Conservation (phyloP, 2,113 vertebrate genomes). For the Rhinopomastus cyanomelas region DNA sequence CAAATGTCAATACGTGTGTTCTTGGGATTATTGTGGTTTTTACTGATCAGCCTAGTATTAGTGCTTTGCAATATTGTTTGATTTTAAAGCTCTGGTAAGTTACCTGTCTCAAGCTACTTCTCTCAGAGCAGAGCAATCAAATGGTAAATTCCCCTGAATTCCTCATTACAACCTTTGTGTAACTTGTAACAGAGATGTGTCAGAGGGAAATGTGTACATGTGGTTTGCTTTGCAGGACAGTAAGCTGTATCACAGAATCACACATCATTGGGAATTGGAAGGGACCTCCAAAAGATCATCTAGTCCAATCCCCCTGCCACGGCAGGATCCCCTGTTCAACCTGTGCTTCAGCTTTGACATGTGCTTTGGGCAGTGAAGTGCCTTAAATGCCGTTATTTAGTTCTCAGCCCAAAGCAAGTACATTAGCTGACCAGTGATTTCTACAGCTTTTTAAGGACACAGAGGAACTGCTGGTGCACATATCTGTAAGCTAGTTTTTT, state of each 20-base stretch:
- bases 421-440: not conserved
- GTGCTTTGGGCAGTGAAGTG: not conserved
- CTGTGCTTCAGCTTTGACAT: not conserved
- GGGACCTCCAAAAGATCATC: too few species aligned
- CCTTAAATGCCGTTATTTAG: not conserved
- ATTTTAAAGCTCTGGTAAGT: not conserved
- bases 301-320: too few species aligned
- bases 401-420: not conserved
- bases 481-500: not conserved
- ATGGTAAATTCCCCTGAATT: not conserved
- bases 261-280: too few species aligned
- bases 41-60: not conserved
- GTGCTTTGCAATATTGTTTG: not conserved
- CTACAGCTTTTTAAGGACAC: not conserved
- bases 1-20: not conserved
- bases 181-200: not conserved
- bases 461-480: fast-evolving
- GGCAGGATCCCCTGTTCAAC: too few species aligned
- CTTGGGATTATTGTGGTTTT: not conserved
- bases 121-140: not conserved
- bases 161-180: not conserved
- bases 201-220: not conserved
- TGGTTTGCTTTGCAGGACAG: not conserved
- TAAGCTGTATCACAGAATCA: too few species aligned
- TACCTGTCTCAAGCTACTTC: not conserved